Percentiles rank a stretch among this genome's conserved stretches.
Conservation (phyloP, 1,140 invertebrate species). For the Drosophila subobscura region DNA sequence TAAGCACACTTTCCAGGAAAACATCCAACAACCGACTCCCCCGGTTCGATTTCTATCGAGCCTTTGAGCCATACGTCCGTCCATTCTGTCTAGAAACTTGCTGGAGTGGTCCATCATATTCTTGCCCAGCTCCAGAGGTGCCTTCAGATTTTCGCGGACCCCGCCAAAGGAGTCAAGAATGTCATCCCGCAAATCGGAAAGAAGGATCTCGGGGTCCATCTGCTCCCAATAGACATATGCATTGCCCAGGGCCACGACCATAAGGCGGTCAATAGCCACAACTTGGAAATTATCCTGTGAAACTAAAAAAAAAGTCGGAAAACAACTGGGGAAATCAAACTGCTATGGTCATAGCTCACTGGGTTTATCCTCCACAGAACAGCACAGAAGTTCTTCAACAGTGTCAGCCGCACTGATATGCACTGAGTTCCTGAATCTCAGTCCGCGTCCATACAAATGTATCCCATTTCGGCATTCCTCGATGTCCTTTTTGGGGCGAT, state of each 20-base stretch:
- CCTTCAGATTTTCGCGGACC: too few species aligned
- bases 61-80: too few species aligned
- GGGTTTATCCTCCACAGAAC: conserved; percentile 1
- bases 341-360: background rate
- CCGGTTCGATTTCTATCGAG: too few species aligned
- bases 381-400: background rate
- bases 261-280: conserved; percentile 14
- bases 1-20: too few species aligned
- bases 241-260: conserved; percentile 13
- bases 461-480: conserved; percentile 30
- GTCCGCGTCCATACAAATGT: conserved; percentile 23
- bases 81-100: too few species aligned
- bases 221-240: conserved; percentile 11
- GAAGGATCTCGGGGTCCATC: background rate
- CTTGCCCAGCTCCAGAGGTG: too few species aligned
- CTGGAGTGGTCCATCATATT: too few species aligned
- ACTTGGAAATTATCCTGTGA: conserved; percentile 20
- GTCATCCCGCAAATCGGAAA: too few species aligned
- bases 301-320: too few species aligned
- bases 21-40: too few species aligned
- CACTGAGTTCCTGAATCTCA: background rate
- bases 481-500: conserved; percentile 3
- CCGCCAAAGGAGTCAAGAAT: too few species aligned
- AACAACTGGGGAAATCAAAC: conserved; percentile 3
- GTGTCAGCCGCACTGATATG: conserved; percentile 1